Percentiles rank a stretch among this genome's conserved stretches.
Conservation (phyloP, 2,888 invertebrate species). For the Pterostichus madidus region DNA sequence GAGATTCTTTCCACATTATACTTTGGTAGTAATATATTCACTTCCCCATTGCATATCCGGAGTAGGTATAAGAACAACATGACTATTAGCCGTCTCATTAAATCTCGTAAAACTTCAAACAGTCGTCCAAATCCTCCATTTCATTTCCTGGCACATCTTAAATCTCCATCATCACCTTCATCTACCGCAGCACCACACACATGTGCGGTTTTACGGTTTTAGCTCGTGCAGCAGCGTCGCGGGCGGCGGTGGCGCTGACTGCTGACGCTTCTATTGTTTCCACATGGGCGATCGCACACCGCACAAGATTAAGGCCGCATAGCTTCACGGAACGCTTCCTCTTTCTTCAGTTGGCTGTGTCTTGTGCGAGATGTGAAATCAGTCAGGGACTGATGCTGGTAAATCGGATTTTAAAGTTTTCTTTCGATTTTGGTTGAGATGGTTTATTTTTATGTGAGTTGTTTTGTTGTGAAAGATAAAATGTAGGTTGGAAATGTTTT, state of each 20-base stretch:
- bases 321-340: conserved; percentile 58
- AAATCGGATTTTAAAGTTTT: conserved; percentile 20
- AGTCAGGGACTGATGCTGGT: conserved; percentile 4
- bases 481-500: no score
- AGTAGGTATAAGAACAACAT: conserved; percentile 17
- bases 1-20: no score
- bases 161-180: conserved; percentile 2
- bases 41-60: conserved; percentile 10
- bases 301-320: conserved; percentile 60
- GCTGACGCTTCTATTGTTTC: conserved; percentile 59
- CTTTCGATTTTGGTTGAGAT: no score
- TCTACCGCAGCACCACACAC: background rate
- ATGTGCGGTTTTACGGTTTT: conserved; percentile 39
- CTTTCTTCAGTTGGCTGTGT: conserved; percentile 3
- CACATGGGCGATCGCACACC: conserved; percentile 54
- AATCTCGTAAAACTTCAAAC: conserved; percentile 44
- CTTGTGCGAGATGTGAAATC: background rate
- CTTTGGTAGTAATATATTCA: no score
- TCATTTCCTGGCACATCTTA: conserved; percentile 19
- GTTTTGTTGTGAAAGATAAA: no score
- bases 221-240: conserved; percentile 13
- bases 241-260: conserved; percentile 7
- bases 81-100: conserved; percentile 39
- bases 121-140: conserved; percentile 9
- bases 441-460: no score